Percentiles rank a stretch among this genome's conserved stretches.
Evolutionary conservation across 2,113 vertebrate species (phyloP).

Genomic region (Tympanuchus pallidicinctus): DNA sequence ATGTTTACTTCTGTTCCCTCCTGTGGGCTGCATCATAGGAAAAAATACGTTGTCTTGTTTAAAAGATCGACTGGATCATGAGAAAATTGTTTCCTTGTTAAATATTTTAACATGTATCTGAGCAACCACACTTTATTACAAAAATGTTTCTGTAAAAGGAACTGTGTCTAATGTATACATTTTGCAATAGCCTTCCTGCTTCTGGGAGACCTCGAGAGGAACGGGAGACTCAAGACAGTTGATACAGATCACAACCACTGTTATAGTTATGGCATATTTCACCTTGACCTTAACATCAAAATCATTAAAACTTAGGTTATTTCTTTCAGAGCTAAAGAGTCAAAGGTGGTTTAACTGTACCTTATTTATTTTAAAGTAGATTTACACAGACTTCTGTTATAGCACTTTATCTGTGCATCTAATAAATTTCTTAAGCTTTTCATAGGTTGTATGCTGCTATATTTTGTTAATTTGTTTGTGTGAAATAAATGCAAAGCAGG

Average conservation of each 20-base stretch:
- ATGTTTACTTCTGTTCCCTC: slow-evolving; percentile 63
- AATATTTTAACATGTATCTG: slow-evolving; percentile 73
- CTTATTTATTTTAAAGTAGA: slow-evolving; percentile 73
- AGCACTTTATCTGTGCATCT: slow-evolving; percentile 72
- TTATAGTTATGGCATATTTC: slow-evolving; percentile 36
- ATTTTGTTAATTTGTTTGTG: slow-evolving; percentile 57
- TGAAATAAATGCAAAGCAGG: slow-evolving; percentile 20
- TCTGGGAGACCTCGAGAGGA: slow-evolving; percentile 46
- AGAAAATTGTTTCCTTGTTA: slow-evolving; percentile 73
- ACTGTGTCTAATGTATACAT: slow-evolving; percentile 56
- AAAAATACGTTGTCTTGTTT: slow-evolving; percentile 69
- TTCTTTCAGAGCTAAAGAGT: slow-evolving; percentile 52
- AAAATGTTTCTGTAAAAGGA: slow-evolving; percentile 73
- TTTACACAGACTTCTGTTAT: slow-evolving; percentile 64
- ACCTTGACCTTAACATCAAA: slow-evolving; percentile 69
- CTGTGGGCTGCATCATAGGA: slow-evolving; percentile 56
- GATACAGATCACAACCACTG: slow-evolving; percentile 21
- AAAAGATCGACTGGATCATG: slow-evolving; percentile 74
- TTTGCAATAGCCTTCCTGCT: slow-evolving; percentile 66
- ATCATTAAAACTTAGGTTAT: slow-evolving; percentile 45
- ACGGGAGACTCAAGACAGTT: slow-evolving; percentile 24
- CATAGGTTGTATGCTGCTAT: slow-evolving; percentile 66
- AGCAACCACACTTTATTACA: slow-evolving; percentile 68
- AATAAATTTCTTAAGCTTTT: slow-evolving; percentile 75
- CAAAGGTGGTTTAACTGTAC: slow-evolving; percentile 66